These are phyloP conservation scores for Trypoxylus dichotomus DNA, from an alignment of 1,140 invertebrate species.

Conservation along the genomic window DNA sequence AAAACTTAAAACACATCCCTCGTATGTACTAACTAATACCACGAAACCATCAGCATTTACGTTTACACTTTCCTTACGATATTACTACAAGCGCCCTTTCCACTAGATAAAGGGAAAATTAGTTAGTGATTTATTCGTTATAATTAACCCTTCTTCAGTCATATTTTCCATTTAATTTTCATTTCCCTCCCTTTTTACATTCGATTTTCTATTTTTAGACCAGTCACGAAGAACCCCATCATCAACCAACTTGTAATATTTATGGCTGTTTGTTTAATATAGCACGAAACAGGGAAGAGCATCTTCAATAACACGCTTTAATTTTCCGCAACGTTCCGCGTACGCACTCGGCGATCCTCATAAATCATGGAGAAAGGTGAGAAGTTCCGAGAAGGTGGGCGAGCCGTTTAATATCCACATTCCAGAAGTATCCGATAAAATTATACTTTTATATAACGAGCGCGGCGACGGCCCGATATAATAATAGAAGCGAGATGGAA, in stretches of 20 bases:
- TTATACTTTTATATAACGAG: conserved; percentile 23
- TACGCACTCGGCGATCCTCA: not conserved
- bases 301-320: conserved; percentile 23
- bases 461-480: conserved; percentile 39
- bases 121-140: too few relatives aligned
- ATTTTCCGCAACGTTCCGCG: conserved; percentile 29
- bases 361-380: conserved; percentile 34
- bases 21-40: too few relatives aligned
- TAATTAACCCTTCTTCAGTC: too few relatives aligned
- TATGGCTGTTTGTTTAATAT: conserved; percentile 17
- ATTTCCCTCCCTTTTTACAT: too few relatives aligned
- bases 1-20: too few relatives aligned
- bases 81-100: too few relatives aligned
- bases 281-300: not conserved
- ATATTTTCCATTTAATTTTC: too few relatives aligned
- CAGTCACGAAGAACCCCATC: not conserved
- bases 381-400: not conserved
- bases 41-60: too few relatives aligned
- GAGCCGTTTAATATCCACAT: conserved; percentile 11
- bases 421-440: conserved; percentile 28
- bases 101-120: too few relatives aligned
- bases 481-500: conserved; percentile 1
- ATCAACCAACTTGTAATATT: not conserved
- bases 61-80: too few relatives aligned
- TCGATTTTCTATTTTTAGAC: too few relatives aligned